Conservation (phyloP, 2,888 invertebrate species). For the Argyresthia goedartella region DNA sequence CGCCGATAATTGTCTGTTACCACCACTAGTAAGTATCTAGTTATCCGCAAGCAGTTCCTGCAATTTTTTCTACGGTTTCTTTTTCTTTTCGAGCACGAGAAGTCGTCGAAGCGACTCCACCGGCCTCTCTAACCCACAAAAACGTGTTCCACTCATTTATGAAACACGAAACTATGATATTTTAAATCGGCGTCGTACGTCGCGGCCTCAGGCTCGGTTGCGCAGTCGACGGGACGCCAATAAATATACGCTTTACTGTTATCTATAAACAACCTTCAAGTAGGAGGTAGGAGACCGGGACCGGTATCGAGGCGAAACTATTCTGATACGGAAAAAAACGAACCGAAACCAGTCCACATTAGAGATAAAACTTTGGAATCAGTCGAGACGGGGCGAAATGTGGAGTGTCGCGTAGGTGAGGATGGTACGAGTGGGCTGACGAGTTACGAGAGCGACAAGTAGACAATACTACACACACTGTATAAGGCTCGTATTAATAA, state of each 20-base stretch:
- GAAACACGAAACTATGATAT: constrained; percentile 64
- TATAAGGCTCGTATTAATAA: too few relatives aligned
- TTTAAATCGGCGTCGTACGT: constrained; percentile 41
- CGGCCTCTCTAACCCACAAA: constrained; percentile 32
- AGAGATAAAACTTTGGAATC: constrained; percentile 25
- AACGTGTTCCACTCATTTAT: constrained; percentile 63
- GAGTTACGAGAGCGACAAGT: too few relatives aligned
- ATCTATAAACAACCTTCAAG: constrained; percentile 58
- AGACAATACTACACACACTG: too few relatives aligned
- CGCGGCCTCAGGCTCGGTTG: constrained; percentile 38
- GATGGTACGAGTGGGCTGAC: background rate
- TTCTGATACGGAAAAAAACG: constrained; percentile 49
- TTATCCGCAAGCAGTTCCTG: constrained; percentile 9
- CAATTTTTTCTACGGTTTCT: background rate
- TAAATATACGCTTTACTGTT: constrained; percentile 65
- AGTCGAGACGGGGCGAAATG: background rate
- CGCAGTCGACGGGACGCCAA: constrained; percentile 34
- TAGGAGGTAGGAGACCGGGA: constrained; percentile 36
- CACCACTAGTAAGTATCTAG: constrained; percentile 11
- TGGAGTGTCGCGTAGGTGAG: background rate
- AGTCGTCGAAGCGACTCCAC: constrained; percentile 33
- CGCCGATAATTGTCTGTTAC: constrained; percentile 13
- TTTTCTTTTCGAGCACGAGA: background rate
- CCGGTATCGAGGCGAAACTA: constrained; percentile 65
- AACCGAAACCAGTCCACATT: constrained; percentile 60